Conservation (phyloP, 2,888 invertebrate genomes). For the Drosophila mimetica region DNA sequence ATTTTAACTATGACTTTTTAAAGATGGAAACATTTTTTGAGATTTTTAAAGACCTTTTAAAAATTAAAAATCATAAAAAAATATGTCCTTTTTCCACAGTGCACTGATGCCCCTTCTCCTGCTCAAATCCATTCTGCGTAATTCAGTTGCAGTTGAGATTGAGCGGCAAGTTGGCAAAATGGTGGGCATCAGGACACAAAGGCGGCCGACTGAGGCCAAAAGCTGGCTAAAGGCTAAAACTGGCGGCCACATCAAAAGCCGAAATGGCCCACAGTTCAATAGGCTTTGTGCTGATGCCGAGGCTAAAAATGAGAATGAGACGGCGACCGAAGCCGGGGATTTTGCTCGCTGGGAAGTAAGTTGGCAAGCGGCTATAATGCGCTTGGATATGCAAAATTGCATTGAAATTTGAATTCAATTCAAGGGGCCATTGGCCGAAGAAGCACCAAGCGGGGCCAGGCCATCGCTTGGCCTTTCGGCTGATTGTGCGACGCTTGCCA, state of each 20-base stretch:
- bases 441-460: slow-evolving; percentile 1
- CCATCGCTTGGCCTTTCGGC: slow-evolving; percentile 10
- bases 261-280: slow-evolving; percentile 75
- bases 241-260: slow-evolving; percentile 72
- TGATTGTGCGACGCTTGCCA: slow-evolving; percentile 76
- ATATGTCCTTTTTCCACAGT: slow-evolving; percentile 9
- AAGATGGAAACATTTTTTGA: too few relatives aligned
- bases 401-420: slow-evolving; percentile 84
- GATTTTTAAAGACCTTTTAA: too few relatives aligned
- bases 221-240: slow-evolving; percentile 51
- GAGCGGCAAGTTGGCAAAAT: slow-evolving; percentile 61
- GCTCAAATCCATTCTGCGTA: slow-evolving; percentile 62
- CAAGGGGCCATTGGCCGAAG: slow-evolving; percentile 60
- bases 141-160: slow-evolving; percentile 65
- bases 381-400: slow-evolving; percentile 83
- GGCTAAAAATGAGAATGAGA: not conserved
- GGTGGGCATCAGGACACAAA: slow-evolving; percentile 67
- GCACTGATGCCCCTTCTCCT: slow-evolving; percentile 18
- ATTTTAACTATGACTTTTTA: too few relatives aligned
- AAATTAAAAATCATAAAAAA: too few relatives aligned
- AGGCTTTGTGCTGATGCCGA: slow-evolving; percentile 63
- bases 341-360: slow-evolving; percentile 62
- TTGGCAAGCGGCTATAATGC: slow-evolving; percentile 80
- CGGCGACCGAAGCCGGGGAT: slow-evolving; percentile 1
- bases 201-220: slow-evolving; percentile 48